Percentiles rank a stretch among this genome's conserved stretches.
Conservation (phyloP, 2,113 vertebrate genomes). For the Cettia cetti region DNA sequence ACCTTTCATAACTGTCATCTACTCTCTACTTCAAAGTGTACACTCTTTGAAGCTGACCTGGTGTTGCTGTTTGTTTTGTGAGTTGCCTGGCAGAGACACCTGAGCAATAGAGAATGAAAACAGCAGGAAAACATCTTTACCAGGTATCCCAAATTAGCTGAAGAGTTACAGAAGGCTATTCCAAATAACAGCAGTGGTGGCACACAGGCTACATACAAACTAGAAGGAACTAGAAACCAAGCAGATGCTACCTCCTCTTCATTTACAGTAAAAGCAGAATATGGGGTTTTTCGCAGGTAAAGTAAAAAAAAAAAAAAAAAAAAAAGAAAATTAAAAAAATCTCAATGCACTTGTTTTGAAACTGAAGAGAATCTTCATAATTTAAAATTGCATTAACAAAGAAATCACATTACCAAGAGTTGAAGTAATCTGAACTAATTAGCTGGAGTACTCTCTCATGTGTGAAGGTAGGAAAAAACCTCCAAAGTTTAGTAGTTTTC, state of each 20-base stretch:
- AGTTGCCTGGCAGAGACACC: conserved; percentile 1
- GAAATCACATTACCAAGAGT: neutral
- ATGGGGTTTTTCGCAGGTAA: neutral
- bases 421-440: neutral
- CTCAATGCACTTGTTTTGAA: neutral
- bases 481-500: neutral
- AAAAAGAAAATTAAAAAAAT: neutral
- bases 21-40: neutral
- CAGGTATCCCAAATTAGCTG: neutral
- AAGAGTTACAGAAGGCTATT: neutral
- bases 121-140: neutral
- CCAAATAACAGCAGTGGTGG: accelerated
- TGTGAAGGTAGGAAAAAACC: neutral
- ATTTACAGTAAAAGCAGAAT: neutral
- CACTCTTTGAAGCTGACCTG: neutral
- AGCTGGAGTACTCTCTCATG: neutral
- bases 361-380: neutral
- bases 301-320: neutral
- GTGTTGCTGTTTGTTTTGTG: conserved; percentile 15
- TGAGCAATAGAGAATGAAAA: neutral
- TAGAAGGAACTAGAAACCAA: neutral
- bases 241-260: neutral
- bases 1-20: neutral
- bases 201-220: accelerated
- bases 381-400: neutral